phyloP scores from a whole-genome alignment of 2,113 vertebrate species.

The Colaptes auratus region DNA sequence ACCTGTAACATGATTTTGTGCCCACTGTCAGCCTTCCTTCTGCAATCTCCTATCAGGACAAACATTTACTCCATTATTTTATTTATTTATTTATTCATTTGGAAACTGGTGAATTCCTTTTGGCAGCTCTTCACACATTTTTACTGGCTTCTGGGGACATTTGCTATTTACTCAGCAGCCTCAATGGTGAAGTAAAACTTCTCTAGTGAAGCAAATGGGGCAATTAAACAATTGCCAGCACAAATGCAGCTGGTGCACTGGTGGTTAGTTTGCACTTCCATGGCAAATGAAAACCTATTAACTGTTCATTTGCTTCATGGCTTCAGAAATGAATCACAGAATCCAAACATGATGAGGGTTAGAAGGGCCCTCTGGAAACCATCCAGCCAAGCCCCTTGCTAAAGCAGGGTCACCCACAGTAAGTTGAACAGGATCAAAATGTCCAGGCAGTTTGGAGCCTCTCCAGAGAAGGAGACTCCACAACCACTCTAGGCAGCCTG shows the following conservation, averaged over 20 bases:
- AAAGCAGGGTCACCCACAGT: too few species aligned
- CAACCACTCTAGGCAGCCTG: too few species aligned
- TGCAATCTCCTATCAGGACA: neutral
- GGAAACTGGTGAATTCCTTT: constrained; percentile 23
- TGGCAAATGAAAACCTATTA: constrained; percentile 1
- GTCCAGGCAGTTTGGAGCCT: too few species aligned
- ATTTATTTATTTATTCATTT: neutral
- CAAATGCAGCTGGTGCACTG: neutral
- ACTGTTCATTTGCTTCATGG: constrained; percentile 16
- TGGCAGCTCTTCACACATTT: constrained; percentile 4
- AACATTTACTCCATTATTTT: constrained; percentile 20
- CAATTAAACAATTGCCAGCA: neutral
- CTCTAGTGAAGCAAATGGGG: neutral
- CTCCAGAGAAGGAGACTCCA: too few species aligned
- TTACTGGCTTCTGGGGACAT: neutral
- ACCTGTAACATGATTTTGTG: neutral
- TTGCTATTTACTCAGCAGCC: constrained; percentile 25
- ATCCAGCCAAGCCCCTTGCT: too few species aligned
- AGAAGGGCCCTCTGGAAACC: too few species aligned
- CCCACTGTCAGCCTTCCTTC: neutral
- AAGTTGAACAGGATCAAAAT: too few species aligned
- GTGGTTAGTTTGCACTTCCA: constrained; percentile 2
- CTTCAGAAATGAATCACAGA: neutral
- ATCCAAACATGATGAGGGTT: too few species aligned
- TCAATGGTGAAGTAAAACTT: constrained; percentile 3